A percentile compares a stretch with the other conserved stretches of the same genome.
These are phyloP conservation scores for Aphyosemion australe DNA, from an alignment of 2,113 vertebrate genomes.

Conservation along the genomic window DNA sequence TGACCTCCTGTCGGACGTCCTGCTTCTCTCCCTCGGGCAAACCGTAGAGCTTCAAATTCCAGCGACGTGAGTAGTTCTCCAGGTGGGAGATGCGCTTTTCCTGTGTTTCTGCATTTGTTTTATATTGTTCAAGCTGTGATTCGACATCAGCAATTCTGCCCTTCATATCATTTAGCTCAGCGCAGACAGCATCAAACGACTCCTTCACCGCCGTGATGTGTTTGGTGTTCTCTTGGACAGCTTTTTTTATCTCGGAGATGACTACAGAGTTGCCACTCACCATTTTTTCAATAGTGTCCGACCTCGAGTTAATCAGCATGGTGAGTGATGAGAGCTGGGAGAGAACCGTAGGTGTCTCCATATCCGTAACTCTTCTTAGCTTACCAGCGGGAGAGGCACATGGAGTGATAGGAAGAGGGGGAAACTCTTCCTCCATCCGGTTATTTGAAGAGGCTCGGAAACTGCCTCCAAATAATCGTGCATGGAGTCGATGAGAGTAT, in stretches of 20 bases:
- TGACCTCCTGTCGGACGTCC: not conserved
- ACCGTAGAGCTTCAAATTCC: slow-evolving; percentile 1
- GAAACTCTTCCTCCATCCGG: too few relatives aligned
- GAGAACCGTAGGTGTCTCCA: too few relatives aligned
- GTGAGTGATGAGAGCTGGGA: too few relatives aligned
- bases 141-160: not conserved
- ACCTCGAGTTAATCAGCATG: too few relatives aligned
- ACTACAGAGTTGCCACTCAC: not conserved
- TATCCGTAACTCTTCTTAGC: too few relatives aligned
- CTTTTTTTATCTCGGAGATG: not conserved
- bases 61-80: not conserved
- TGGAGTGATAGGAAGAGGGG: too few relatives aligned
- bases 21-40: not conserved
- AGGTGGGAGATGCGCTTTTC: not conserved
- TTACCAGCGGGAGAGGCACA: too few relatives aligned
- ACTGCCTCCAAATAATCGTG: too few relatives aligned
- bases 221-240: not conserved
- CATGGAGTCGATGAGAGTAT: too few relatives aligned
- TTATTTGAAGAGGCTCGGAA: too few relatives aligned
- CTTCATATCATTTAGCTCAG: not conserved
- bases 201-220: not conserved
- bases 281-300: not conserved
- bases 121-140: not conserved
- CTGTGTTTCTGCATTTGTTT: not conserved
- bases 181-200: not conserved